A percentile compares a stretch with the other conserved stretches of the same genome.
These are phyloP conservation scores for Dolichallabes microphthalmus DNA, from an alignment of 2,113 vertebrate genomes.

Conservation along the genomic window DNA sequence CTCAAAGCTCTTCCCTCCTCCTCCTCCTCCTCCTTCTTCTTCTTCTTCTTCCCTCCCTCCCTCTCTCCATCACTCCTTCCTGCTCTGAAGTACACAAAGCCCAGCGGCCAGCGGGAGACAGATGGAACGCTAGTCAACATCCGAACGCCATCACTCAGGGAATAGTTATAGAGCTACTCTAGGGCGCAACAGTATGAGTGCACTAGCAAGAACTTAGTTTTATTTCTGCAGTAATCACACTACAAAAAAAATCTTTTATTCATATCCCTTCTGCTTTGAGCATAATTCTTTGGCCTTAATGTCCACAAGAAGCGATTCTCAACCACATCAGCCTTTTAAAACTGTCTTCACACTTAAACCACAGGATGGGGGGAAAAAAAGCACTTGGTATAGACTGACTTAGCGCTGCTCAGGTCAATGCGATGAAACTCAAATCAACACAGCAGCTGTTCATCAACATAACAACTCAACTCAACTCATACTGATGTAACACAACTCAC, in stretches of 20 bases:
- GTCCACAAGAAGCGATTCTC: not conserved
- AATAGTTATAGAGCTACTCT: not conserved
- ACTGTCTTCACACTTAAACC: not conserved
- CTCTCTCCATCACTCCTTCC: constrained; percentile 52
- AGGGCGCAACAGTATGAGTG: not conserved
- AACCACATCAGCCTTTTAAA: not conserved
- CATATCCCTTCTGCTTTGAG: not conserved
- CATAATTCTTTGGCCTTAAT: not conserved
- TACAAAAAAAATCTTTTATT: not conserved
- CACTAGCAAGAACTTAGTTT: not conserved
- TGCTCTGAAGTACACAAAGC: constrained; percentile 63
- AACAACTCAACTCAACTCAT: not conserved
- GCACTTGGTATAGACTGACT: not conserved
- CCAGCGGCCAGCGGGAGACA: constrained; percentile 22
- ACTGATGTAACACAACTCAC: not conserved
- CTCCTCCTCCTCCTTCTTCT: constrained; percentile 52
- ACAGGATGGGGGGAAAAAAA: not conserved
- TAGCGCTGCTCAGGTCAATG: not conserved
- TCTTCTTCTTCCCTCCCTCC: constrained; percentile 44
- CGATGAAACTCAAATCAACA: too few relatives aligned
- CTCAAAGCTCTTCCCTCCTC: constrained; percentile 48
- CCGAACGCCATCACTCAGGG: constrained; percentile 20
- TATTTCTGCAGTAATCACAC: not conserved
- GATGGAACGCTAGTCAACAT: constrained; percentile 32
- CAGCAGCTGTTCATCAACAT: not conserved